Conservation (phyloP, 37 sponge, comb jelly and placozoan genomes). For the Spongia lamella region DNA sequence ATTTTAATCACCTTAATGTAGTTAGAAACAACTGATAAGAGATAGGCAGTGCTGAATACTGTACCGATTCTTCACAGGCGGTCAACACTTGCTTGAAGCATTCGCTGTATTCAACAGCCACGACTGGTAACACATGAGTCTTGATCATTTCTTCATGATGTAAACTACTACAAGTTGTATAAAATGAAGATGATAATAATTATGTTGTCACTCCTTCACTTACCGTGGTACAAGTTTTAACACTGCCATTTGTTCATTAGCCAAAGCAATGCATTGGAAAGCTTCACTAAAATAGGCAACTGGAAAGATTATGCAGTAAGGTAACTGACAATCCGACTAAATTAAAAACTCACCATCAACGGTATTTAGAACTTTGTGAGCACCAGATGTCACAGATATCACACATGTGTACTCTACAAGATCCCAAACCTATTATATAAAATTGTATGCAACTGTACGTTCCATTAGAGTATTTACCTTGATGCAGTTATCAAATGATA, state of each 20-base stretch:
- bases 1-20: conserved; percentile 76
- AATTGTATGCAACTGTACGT: neutral
- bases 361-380: conserved; percentile 49
- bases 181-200: no score
- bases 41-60: neutral
- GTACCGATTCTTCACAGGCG: conserved; percentile 68
- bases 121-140: conserved; percentile 41
- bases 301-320: conserved; percentile 27
- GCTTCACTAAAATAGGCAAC: conserved; percentile 50
- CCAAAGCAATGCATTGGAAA: conserved; percentile 4
- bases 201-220: neutral
- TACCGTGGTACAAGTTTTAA: neutral
- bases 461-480: conserved; percentile 55
- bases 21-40: neutral
- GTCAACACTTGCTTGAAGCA: conserved; percentile 83
- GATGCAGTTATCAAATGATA: conserved; percentile 84
- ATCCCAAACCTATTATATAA: conserved; percentile 58
- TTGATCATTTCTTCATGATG: conserved; percentile 12
- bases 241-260: neutral
- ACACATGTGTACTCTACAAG: conserved; percentile 59
- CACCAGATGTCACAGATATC: conserved; percentile 49
- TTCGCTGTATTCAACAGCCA: conserved; percentile 60
- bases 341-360: conserved; percentile 34
- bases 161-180: neutral
- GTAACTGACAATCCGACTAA: no score